Conservation (phyloP, 2,888 invertebrate species). For the Ectobius pallidus region DNA sequence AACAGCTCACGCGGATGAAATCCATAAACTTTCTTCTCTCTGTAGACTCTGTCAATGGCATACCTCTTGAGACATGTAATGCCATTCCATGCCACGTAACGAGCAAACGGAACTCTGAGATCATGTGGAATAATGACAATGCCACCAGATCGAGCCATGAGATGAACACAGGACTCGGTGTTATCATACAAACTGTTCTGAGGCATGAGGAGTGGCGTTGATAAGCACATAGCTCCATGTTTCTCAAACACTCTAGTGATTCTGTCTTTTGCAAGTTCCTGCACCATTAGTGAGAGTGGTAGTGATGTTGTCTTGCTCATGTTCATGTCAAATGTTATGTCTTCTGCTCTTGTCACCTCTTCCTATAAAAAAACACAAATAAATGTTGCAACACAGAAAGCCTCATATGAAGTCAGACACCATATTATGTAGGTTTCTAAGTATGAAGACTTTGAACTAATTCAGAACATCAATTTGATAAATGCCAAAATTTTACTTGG, state of each 20-base stretch:
- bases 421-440: too few relatives aligned
- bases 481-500: too few relatives aligned
- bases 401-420: too few relatives aligned
- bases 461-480: too few relatives aligned
- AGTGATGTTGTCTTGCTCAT: conserved; percentile 53
- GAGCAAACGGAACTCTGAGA: conserved; percentile 78
- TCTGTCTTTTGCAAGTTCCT: conserved; percentile 54
- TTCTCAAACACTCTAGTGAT: conserved; percentile 67
- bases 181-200: conserved; percentile 63
- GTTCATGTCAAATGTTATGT: conserved; percentile 82
- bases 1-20: conserved; percentile 88
- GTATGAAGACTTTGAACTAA: too few relatives aligned
- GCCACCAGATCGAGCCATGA: conserved; percentile 88
- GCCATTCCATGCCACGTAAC: conserved; percentile 81
- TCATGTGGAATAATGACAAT: conserved; percentile 87
- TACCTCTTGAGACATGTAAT: conserved; percentile 82
- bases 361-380: conserved; percentile 54
- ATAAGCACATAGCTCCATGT: conserved; percentile 80
- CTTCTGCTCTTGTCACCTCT: conserved; percentile 68
- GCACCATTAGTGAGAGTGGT: conserved; percentile 52
- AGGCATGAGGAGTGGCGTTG: conserved; percentile 83
- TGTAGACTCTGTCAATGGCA: conserved; percentile 83
- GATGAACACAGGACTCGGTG: conserved; percentile 68
- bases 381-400: background rate
- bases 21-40: conserved; percentile 74